Base-by-base conservation (phyloP, 2,888 invertebrate species). In the Brachypalpus laphriformis region DNA sequence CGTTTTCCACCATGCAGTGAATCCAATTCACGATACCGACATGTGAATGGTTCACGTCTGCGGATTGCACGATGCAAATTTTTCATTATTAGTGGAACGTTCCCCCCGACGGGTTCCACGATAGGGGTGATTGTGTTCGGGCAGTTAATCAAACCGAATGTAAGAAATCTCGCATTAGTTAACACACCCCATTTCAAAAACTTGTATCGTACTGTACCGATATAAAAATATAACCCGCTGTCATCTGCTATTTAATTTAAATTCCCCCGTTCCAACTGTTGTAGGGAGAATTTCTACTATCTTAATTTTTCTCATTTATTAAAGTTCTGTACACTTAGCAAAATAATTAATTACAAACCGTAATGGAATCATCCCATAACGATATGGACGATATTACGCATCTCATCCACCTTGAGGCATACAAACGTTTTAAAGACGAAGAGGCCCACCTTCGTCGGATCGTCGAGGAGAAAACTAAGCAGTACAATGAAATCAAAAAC, bases 351-450 rank as follows among this genome's bases (percentile, higher is more conserved):
- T 42, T 16, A 7, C 8, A 11, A 20, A 47, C 1, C 20, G 3
- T n/a, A 9, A 80, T 81, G 80, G 75, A 76, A 34, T n/a, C 37
- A 3, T 14, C 11, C 4, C n/a, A n/a, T n/a, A 25, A 9, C 9
- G 66, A 59, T 3, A 86, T 88, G 57, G 89, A 89, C 1, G 90
- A 91, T 11, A 88, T 91, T 3, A 87, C 88, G 31, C 88, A 89
- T 37, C 42, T 91, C 20, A 78, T 91, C 1, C 87, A 90, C 11
- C 56, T 91, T 51, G 91, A 91, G 45, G 87, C 89, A 0, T 14
- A 88, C 2, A 89, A 89, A n/a, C 90, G 90, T 0, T 89, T 88
- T 25, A 75, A 66, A 3, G 91, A 91, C 0, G 89, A 89, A 18
- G 82, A 87, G 5, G 78, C 83, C 0, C 87, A 88, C 9, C 82